These are phyloP conservation scores for Theretra japonica DNA, from an alignment of 2,888 invertebrate species.

Conservation along the genomic window DNA sequence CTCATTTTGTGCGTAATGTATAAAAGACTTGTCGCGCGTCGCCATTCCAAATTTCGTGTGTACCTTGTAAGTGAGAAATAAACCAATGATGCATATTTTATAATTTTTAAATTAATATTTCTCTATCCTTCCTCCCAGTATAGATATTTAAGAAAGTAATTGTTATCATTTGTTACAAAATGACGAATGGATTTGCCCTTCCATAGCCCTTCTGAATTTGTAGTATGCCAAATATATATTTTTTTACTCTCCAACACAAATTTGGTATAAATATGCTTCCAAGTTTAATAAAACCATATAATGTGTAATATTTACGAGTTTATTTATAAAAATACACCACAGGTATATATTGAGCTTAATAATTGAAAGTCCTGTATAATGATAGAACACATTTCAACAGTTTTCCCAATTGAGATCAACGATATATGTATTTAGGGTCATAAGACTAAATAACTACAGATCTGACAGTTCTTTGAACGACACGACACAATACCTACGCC, in stretches of 20 bases:
- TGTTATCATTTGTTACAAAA: too few relatives aligned
- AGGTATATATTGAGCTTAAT: conserved; percentile 82
- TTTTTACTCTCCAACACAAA: not conserved
- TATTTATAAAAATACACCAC: conserved; percentile 83
- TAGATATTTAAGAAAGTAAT: too few relatives aligned
- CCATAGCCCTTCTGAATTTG: too few relatives aligned
- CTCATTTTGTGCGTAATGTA: conserved; percentile 16
- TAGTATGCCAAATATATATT: not conserved
- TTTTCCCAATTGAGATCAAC: conserved; percentile 72
- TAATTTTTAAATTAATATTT: not conserved
- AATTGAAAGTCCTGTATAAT: conserved; percentile 78
- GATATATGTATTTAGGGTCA: conserved; percentile 35
- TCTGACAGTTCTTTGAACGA: conserved; percentile 9
- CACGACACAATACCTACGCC: not conserved
- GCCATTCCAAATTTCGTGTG: conserved; percentile 17
- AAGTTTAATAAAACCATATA: conserved; percentile 32
- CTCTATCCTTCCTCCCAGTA: conserved; percentile 6
- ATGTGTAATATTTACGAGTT: conserved; percentile 57
- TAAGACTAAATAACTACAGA: conserved; percentile 34
- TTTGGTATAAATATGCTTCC: not conserved
- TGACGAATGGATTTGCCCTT: too few relatives aligned
- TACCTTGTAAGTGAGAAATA: conserved; percentile 65
- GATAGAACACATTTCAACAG: conserved; percentile 78
- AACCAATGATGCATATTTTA: conserved; percentile 65
- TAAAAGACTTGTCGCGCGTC: conserved; percentile 19